Evolutionary conservation across 2,888 invertebrate genomes (phyloP).

Genomic region (Oscheius sp.): DNA sequence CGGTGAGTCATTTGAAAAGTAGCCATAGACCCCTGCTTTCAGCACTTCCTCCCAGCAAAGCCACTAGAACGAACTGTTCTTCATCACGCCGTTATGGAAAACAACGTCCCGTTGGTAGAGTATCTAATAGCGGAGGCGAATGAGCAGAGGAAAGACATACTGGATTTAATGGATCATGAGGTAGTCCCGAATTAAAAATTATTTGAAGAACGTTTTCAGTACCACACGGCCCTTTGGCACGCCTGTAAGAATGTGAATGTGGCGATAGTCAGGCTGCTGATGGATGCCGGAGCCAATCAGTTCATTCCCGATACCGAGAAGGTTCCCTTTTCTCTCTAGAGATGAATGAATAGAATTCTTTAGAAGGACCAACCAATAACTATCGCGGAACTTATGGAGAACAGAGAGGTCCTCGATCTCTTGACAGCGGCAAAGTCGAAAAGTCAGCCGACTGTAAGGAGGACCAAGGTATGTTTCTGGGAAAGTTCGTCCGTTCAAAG

Average conservation of each 20-base stretch:
- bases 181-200: background rate
- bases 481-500: background rate
- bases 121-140: background rate
- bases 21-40: background rate
- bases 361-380: constrained; percentile 8
- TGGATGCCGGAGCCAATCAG: constrained; percentile 18
- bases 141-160: background rate
- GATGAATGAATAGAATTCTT: background rate
- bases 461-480: background rate
- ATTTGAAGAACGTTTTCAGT: background rate
- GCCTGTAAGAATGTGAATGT: background rate
- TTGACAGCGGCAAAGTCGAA: constrained; percentile 2
- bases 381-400: background rate
- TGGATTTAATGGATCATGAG: background rate
- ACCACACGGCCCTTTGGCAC: constrained; percentile 20
- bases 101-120: background rate
- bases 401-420: constrained; percentile 5
- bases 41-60: background rate
- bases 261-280: background rate
- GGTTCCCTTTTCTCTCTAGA: background rate
- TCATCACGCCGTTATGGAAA: constrained; percentile 7
- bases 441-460: background rate
- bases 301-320: constrained; percentile 16
- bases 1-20: background rate
- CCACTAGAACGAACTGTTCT: constrained; percentile 17